A percentile compares a stretch with the other conserved stretches of the same genome.
Conservation (phyloP, 2,888 invertebrate species). For the Fabriciana adippe region DNA sequence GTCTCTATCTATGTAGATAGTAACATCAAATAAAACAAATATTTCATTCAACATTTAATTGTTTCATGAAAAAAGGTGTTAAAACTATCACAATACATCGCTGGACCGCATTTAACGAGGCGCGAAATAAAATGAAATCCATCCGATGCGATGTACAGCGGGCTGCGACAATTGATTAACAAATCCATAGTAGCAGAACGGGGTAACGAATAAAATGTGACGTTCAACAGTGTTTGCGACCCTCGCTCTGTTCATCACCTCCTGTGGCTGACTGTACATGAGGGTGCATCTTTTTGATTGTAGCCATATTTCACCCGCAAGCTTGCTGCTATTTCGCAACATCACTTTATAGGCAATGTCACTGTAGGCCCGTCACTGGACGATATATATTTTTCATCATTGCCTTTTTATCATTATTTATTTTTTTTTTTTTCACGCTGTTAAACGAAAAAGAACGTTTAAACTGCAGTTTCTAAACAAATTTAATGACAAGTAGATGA, state of each 20-base stretch:
- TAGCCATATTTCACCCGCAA: slow-evolving; percentile 53
- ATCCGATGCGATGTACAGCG: slow-evolving; percentile 48
- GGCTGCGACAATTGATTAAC: slow-evolving; percentile 25
- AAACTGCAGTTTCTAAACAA: no score
- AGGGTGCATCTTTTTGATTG: slow-evolving; percentile 56
- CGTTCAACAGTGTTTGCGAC: slow-evolving; percentile 16
- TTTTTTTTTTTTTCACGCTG: background rate
- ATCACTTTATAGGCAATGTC: slow-evolving; percentile 23
- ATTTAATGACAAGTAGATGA: no score
- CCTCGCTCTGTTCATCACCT: slow-evolving; percentile 1
- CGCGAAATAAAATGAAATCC: slow-evolving; percentile 60
- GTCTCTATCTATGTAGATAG: no score
- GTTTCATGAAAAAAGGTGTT: slow-evolving; percentile 31
- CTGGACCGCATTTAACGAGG: slow-evolving; percentile 50
- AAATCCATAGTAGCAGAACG: slow-evolving; percentile 9
- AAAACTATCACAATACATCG: slow-evolving; percentile 45
- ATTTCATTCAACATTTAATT: background rate
- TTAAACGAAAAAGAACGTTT: background rate
- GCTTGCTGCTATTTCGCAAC: slow-evolving; percentile 17
- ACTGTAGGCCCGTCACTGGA: slow-evolving; percentile 4
- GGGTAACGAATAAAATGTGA: slow-evolving; percentile 19
- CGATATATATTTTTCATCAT: slow-evolving; percentile 4
- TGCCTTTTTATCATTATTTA: background rate
- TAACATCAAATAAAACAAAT: slow-evolving; percentile 1
- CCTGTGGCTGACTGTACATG: slow-evolving; percentile 34